A percentile compares a stretch with the other conserved stretches of the same genome.
Evolutionary conservation across 2,797 vertebrate genomes (phyloP).

Genomic region (Rousettus madagascariensis): DNA sequence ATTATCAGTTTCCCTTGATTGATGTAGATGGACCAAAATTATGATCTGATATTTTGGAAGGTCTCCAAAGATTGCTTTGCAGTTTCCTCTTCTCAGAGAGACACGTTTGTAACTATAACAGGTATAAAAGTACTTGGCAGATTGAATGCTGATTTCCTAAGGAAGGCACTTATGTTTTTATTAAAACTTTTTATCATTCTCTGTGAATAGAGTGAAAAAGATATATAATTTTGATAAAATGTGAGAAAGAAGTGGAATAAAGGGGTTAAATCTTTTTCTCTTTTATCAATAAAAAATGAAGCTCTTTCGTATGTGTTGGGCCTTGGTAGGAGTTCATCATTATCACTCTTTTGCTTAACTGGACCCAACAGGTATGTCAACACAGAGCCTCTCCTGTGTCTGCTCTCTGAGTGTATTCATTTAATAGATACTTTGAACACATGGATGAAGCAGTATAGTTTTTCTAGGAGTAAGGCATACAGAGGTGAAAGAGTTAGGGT

Average conservation of each 20-base stretch:
- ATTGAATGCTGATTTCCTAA: not conserved
- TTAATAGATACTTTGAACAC: not conserved
- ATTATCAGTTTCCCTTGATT: not conserved
- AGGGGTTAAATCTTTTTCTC: not conserved
- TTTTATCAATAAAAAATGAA: not conserved
- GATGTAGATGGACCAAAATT: not conserved
- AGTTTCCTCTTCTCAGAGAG: not conserved
- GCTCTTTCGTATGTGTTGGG: not conserved
- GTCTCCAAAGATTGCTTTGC: not conserved
- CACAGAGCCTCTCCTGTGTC: not conserved
- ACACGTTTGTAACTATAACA: not conserved
- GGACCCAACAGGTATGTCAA: not conserved
- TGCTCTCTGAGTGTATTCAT: not conserved
- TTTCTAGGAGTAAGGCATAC: not conserved
- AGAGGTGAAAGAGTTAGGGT: not conserved
- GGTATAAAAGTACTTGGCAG: not conserved
- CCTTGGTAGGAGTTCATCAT: not conserved
- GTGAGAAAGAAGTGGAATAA: not conserved
- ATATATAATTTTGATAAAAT: conserved; percentile 15
- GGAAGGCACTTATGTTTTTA: not conserved
- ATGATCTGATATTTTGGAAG: conserved; percentile 23
- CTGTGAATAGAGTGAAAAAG: not conserved
- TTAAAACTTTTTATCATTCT: not conserved
- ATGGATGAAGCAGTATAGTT: not conserved
- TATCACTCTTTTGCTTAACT: not conserved